Evolutionary conservation across 2,888 invertebrate species (phyloP), one percentile per base, ranked within the genome.

Genomic region (Cryptus viduatorius): DNA sequence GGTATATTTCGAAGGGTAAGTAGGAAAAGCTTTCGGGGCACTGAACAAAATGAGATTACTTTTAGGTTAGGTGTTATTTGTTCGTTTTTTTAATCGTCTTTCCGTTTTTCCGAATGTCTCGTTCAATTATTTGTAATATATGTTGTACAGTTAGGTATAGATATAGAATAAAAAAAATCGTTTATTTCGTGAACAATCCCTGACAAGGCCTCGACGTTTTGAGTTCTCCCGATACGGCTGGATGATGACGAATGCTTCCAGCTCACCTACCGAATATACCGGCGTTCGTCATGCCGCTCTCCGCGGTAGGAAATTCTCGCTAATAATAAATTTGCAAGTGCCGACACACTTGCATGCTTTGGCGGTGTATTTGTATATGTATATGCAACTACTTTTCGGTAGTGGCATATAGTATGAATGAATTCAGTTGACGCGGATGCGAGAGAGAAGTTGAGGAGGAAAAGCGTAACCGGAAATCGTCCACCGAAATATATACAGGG

Each of bases 381-480:
- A 44, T 10, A 42, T 24, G 24, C 44, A 19, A 1, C 46, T 71
- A 71, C 73, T 69, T 81, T 84, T 77, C 76, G 76, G 64, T 29
- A 42, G 65, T 53, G 29, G 68, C 53, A 71, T 77, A 68, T 77
- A 73, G 53, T 64, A 69, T 75, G 71, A 83, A 79, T 86, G 87
- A 88, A 87, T 87, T 82, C 82, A 46, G 67, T 50, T 42, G 50
- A 75, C 48, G 76, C 29, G 80, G 83, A 73, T 78, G 73, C 44
- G 42, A n/a, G 67, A 19, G 76, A 24, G 53, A 16, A 16, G 53
- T 1, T 59, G 5, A 12, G 46, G 46, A 46, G 81, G 71, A 84
- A 84, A 80, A 53, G 73, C 77, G 81, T 56, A 56, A 78, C 81
- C 81, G 90, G 90, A 90, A 90, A 87, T 85, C 87, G 86, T 87